These are phyloP conservation scores for Mormyrus proboscirostris DNA, from an alignment of 2,797 vertebrate species.

Conservation along the genomic window DNA sequence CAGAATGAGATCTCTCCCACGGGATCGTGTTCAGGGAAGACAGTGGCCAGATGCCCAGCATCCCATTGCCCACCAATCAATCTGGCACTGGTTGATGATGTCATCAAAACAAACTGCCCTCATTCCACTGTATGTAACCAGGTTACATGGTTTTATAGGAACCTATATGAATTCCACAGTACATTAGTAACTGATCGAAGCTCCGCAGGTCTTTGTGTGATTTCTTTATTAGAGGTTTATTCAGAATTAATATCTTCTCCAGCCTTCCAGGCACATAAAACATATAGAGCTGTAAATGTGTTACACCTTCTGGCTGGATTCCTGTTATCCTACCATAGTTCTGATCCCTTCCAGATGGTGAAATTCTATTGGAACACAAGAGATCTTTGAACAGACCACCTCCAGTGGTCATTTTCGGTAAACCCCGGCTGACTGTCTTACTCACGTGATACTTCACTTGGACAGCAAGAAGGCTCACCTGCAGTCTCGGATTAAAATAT, in stretches of 20 bases:
- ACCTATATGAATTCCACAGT: not conserved
- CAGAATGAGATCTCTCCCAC: not conserved
- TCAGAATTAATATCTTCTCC: not conserved
- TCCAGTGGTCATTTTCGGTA: not conserved
- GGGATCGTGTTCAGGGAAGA: not conserved
- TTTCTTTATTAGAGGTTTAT: not conserved
- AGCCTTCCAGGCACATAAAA: not conserved
- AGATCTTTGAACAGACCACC: not conserved
- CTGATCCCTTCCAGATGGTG: not conserved
- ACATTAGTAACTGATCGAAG: not conserved
- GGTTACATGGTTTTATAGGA: not conserved
- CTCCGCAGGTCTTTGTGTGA: not conserved
- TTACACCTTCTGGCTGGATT: not conserved
- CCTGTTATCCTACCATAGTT: not conserved
- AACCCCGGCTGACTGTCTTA: not conserved
- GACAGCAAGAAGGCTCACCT: not conserved
- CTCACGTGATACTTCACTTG: not conserved
- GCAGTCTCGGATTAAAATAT: not conserved
- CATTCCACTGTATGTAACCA: not conserved
- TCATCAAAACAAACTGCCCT: constrained; percentile 18
- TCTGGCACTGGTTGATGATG: constrained; percentile 23
- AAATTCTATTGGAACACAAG: not conserved
- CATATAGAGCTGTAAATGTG: not conserved
- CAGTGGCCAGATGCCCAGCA: not conserved
- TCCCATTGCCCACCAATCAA: constrained; percentile 12